phyloP scores from a whole-genome alignment of 2,113 vertebrate genomes.

The Orientallactaga bullata region DNA sequence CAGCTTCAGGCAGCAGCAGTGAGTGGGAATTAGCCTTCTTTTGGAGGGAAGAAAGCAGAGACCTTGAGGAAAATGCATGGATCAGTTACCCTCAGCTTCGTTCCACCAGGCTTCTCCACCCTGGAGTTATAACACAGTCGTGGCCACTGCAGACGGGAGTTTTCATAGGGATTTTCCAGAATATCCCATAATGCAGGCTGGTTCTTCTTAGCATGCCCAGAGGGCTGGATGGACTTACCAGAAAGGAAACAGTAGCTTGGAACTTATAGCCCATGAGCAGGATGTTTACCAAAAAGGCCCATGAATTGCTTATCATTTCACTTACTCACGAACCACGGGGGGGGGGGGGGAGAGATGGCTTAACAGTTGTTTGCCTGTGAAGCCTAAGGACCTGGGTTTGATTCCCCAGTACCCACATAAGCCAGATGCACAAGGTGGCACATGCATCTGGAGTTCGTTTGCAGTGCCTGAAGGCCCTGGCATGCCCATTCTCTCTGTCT shows the following conservation, averaged over 20 bases:
- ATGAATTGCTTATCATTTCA: background rate
- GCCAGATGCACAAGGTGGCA: too few relatives aligned
- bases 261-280: background rate
- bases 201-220: background rate
- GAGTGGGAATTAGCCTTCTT: background rate
- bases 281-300: background rate
- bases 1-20: background rate
- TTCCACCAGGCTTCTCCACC: background rate
- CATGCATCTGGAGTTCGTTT: too few relatives aligned
- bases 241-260: slow-evolving; percentile 44
- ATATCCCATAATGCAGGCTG: slow-evolving; percentile 13
- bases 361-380: background rate
- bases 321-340: background rate
- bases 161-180: slow-evolving; percentile 64
- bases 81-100: background rate
- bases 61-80: accelerated
- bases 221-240: background rate
- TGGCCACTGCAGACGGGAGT: slow-evolving; percentile 32
- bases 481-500: too few relatives aligned
- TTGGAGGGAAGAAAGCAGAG: background rate
- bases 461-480: too few relatives aligned
- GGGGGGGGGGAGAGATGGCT: background rate
- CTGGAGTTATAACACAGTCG: background rate
- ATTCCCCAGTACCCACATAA: too few relatives aligned
- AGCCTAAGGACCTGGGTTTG: too few relatives aligned